phyloP scores from a whole-genome alignment of 2,888 invertebrate species.

The Xylocampa areola region DNA sequence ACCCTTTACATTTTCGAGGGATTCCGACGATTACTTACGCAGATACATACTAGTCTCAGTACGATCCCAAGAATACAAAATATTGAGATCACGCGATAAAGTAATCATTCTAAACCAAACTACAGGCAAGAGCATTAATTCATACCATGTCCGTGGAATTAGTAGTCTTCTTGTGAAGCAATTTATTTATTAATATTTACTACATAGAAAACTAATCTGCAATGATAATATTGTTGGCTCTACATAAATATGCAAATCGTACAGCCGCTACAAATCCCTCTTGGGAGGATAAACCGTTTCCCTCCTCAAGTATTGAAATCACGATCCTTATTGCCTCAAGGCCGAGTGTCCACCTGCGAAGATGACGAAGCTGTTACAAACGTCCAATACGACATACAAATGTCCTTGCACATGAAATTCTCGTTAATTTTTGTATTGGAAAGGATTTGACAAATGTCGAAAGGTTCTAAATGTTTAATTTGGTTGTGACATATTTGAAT shows the following conservation, averaged over 20 bases:
- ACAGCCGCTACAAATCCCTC: slow-evolving; percentile 65
- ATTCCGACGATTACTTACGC: slow-evolving; percentile 13
- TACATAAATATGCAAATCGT: slow-evolving; percentile 72
- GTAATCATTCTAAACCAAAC: slow-evolving; percentile 19
- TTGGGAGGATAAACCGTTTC: slow-evolving; percentile 62
- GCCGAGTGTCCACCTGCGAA: slow-evolving; percentile 62
- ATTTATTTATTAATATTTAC: slow-evolving; percentile 52
- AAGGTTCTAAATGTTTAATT: slow-evolving; percentile 18
- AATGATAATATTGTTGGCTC: slow-evolving; percentile 64
- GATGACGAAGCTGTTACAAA: slow-evolving; percentile 48
- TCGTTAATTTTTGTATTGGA: slow-evolving; percentile 1
- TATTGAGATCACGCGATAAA: slow-evolving; percentile 32
- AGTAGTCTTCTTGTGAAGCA: slow-evolving; percentile 26
- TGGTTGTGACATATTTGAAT: slow-evolving; percentile 36
- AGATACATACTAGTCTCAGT: slow-evolving; percentile 15
- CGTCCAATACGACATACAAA: slow-evolving; percentile 36
- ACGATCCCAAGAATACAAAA: slow-evolving; percentile 21
- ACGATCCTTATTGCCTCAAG: slow-evolving; percentile 65
- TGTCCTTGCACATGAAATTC: slow-evolving; percentile 14
- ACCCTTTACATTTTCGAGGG: slow-evolving; percentile 9
- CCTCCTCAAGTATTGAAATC: slow-evolving; percentile 68
- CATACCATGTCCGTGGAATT: slow-evolving; percentile 14
- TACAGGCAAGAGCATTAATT: slow-evolving; percentile 23
- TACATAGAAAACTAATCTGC: slow-evolving; percentile 60
- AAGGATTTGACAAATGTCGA: slow-evolving; percentile 30